A percentile compares a stretch with the other conserved stretches of the same genome.
Conservation (phyloP, 2,888 invertebrate genomes). For the Drosophila pseudotakahashii region DNA sequence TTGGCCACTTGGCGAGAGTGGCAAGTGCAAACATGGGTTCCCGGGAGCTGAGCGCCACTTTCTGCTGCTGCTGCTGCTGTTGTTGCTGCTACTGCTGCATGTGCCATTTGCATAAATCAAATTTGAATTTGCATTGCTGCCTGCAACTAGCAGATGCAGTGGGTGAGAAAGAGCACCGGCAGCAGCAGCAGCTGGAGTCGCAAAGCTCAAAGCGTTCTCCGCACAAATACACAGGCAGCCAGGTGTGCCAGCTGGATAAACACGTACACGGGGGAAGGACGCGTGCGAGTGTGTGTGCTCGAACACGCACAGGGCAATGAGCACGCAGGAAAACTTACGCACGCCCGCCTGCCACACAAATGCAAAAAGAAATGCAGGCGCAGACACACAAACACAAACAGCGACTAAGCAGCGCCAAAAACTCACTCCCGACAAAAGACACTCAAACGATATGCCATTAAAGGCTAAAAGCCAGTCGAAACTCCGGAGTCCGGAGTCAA, state of each 20-base stretch:
- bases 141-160: constrained; percentile 43
- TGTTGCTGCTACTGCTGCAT: constrained; percentile 30
- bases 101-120: constrained; percentile 77
- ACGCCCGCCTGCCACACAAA: constrained; percentile 39
- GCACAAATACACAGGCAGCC: constrained; percentile 4
- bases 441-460: constrained; percentile 23
- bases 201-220: constrained; percentile 14
- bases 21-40: constrained; percentile 52
- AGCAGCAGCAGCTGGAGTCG: constrained; percentile 36
- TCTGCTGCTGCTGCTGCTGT: constrained; percentile 21
- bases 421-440: constrained; percentile 48
- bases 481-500: constrained; percentile 17
- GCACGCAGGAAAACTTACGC: constrained; percentile 62
- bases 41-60: constrained; percentile 13
- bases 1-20: constrained; percentile 34
- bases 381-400: constrained; percentile 21
- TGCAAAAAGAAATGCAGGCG: constrained; percentile 25
- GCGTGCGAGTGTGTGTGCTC: constrained; percentile 29
- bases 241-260: constrained; percentile 35
- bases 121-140: constrained; percentile 75
- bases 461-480: constrained; percentile 12
- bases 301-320: constrained; percentile 56
- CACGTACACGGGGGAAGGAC: constrained; percentile 28
- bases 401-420: constrained; percentile 23
- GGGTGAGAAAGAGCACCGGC: constrained; percentile 5